Percentiles rank a stretch among this genome's conserved stretches.
phyloP scores from a whole-genome alignment of 2,888 invertebrate species.

The Sphaerophoria rueppellii region DNA sequence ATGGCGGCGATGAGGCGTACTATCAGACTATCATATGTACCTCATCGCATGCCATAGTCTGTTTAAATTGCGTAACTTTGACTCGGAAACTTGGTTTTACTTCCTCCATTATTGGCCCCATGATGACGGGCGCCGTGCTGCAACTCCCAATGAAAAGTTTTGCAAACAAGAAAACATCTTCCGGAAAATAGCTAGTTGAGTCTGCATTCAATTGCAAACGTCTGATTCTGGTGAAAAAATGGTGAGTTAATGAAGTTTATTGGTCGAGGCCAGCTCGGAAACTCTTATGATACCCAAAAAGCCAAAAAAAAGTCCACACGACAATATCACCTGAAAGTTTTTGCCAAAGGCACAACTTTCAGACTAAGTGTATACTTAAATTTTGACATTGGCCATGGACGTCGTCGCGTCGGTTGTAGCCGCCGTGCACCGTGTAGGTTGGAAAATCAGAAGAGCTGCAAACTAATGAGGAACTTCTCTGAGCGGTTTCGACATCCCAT shows the following conservation, averaged over 20 bases:
- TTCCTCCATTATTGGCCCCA: not conserved
- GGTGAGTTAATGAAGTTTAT: slow-evolving; percentile 63
- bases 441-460: too few relatives aligned
- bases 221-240: not conserved
- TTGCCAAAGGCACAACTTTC: slow-evolving; percentile 42
- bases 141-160: slow-evolving; percentile 48
- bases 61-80: slow-evolving; percentile 43
- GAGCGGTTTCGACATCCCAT: not conserved
- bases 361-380: slow-evolving; percentile 15
- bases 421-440: too few relatives aligned
- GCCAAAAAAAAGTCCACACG: slow-evolving; percentile 54
- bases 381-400: too few relatives aligned
- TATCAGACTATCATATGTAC: not conserved
- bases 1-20: too few relatives aligned
- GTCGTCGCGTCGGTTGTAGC: too few relatives aligned
- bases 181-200: slow-evolving; percentile 7
- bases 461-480: not conserved
- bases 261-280: slow-evolving; percentile 54
- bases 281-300: slow-evolving; percentile 60
- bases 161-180: slow-evolving; percentile 56
- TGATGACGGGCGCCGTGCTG: not conserved
- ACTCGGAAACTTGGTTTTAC: slow-evolving; percentile 47
- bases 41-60: not conserved
- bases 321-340: slow-evolving; percentile 65
- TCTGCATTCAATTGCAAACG: slow-evolving; percentile 5